phyloP scores from a whole-genome alignment of 92 coral and sea anemone genomes.

The Hydrozoanthus gracilis region DNA sequence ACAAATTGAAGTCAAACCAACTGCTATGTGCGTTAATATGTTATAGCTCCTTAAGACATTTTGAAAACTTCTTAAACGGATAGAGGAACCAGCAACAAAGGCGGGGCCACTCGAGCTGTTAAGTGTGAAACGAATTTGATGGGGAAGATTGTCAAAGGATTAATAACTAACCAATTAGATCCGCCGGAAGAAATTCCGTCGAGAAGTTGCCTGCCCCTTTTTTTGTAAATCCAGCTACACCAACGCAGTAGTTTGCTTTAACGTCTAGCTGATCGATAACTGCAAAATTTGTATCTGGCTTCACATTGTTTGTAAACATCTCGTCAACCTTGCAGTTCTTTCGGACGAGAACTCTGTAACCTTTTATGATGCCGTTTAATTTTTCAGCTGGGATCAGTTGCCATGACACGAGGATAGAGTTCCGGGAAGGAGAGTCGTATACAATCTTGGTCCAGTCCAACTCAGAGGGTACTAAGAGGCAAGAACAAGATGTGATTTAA shows the following conservation, averaged over 20 bases:
- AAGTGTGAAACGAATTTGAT: too few relatives aligned
- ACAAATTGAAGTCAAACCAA: too few relatives aligned
- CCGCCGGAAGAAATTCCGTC: conserved; percentile 25
- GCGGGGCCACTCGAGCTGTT: too few relatives aligned
- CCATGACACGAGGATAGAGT: conserved; percentile 3
- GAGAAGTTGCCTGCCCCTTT: conserved; percentile 12
- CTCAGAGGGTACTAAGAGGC: not conserved
- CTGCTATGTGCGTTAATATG: too few relatives aligned
- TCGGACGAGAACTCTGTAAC: not conserved
- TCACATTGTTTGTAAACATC: not conserved
- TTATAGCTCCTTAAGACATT: too few relatives aligned
- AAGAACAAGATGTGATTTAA: not conserved
- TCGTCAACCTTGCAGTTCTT: conserved; percentile 19
- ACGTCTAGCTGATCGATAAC: not conserved
- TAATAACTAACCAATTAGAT: not conserved
- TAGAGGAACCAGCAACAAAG: too few relatives aligned
- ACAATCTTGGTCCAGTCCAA: not conserved
- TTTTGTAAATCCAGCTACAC: conserved; percentile 2
- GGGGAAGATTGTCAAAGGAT: not conserved
- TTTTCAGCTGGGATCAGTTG: conserved; percentile 9
- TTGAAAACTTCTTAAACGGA: too few relatives aligned
- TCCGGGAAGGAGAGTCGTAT: conserved; percentile 1
- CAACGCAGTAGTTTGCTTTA: conserved; percentile 21
- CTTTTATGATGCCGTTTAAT: not conserved
- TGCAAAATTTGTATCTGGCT: not conserved